Evolutionary conservation across 2,888 invertebrate species (phyloP).

Genomic region (Drosophila putrida): DNA sequence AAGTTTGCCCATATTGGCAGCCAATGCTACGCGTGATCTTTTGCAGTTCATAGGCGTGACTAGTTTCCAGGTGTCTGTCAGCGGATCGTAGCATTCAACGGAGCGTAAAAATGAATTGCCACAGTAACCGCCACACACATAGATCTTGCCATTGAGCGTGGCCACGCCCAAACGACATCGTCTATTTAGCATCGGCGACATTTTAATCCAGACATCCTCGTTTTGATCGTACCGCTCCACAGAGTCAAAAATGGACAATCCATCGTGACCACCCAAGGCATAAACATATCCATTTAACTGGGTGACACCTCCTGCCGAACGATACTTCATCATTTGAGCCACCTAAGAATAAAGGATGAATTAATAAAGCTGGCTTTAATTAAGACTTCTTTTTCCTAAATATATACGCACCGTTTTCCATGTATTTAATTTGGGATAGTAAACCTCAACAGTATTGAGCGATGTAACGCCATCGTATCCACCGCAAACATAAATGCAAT

Average conservation of each 20-base stretch:
- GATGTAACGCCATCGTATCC: slow-evolving; percentile 95
- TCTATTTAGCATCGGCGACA: slow-evolving; percentile 92
- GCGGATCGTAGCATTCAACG: slow-evolving; percentile 93
- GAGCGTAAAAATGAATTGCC: slow-evolving; percentile 93
- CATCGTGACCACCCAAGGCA: slow-evolving; percentile 95
- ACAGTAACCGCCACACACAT: slow-evolving; percentile 94
- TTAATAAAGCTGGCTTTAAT: too few species aligned
- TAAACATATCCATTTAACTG: slow-evolving; percentile 90
- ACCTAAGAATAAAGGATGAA: slow-evolving; percentile 69
- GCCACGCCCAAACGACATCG: slow-evolving; percentile 94
- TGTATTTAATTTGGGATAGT: slow-evolving; percentile 90
- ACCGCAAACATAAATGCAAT: slow-evolving; percentile 93
- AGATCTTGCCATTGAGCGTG: slow-evolving; percentile 92
- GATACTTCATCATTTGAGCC: slow-evolving; percentile 86
- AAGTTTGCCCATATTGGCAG: slow-evolving; percentile 93
- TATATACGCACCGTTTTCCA: slow-evolving; percentile 89
- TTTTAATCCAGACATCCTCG: slow-evolving; percentile 90
- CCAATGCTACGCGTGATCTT: slow-evolving; percentile 92
- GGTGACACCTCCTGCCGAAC: slow-evolving; percentile 90
- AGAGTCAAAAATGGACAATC: slow-evolving; percentile 94
- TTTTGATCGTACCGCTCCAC: slow-evolving; percentile 93
- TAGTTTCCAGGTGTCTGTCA: slow-evolving; percentile 90
- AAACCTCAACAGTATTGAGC: slow-evolving; percentile 92
- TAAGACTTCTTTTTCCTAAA: background rate
- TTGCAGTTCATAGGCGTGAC: slow-evolving; percentile 93